phyloP scores from a whole-genome alignment of 2,797 vertebrate genomes.

The Sylvia borin region DNA sequence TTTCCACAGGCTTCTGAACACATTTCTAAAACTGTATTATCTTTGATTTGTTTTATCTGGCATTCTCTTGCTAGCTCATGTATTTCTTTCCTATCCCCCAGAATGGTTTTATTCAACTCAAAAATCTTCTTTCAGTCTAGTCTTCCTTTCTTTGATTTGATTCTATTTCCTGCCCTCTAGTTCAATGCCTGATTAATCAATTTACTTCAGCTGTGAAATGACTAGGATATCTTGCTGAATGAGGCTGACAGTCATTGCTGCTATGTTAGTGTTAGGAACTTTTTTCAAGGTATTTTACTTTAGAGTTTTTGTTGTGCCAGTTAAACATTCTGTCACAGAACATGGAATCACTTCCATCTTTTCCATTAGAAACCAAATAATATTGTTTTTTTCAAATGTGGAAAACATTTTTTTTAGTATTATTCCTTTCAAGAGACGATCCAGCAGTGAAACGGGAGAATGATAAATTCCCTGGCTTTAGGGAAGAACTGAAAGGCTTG shows the following conservation, averaged over 20 bases:
- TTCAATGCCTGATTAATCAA: neutral
- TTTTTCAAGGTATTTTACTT: constrained; percentile 23
- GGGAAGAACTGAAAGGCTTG: neutral
- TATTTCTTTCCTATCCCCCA: neutral
- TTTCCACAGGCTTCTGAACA: neutral
- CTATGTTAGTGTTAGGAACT: neutral
- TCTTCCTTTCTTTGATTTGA: neutral
- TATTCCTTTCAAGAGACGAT: neutral
- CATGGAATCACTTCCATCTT: neutral
- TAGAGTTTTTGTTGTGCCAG: neutral
- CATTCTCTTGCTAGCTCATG: neutral
- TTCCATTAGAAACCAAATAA: neutral
- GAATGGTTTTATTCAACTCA: neutral
- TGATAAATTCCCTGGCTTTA: neutral
- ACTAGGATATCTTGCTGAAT: constrained; percentile 1
- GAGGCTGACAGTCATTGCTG: neutral
- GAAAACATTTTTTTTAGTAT: neutral
- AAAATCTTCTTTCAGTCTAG: neutral
- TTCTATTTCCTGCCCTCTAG: neutral
- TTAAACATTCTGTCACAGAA: neutral
- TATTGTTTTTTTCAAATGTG: neutral
- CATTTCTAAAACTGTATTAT: neutral
- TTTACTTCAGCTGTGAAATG: constrained; percentile 2
- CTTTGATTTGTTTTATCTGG: neutral
- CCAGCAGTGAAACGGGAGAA: neutral